Percentiles rank a stretch among this genome's conserved stretches.
These are phyloP conservation scores for Gryllus longicercus DNA, from an alignment of 2,888 invertebrate species.

Conservation along the genomic window DNA sequence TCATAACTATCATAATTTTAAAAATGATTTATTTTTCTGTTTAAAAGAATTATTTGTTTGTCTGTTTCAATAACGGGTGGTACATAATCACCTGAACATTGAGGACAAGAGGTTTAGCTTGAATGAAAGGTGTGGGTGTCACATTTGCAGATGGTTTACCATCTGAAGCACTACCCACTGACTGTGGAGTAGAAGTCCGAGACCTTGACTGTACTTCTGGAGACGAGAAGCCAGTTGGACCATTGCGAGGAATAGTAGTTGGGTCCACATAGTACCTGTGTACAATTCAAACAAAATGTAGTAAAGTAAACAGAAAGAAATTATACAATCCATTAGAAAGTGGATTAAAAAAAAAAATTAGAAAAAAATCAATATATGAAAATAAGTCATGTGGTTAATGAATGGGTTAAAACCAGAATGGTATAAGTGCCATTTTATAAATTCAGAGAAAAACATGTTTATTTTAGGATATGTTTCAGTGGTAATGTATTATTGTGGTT, in stretches of 20 bases:
- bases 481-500: too few relatives aligned
- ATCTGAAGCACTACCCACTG: constrained; percentile 40
- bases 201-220: constrained; percentile 45
- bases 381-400: too few relatives aligned
- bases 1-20: too few relatives aligned
- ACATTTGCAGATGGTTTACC: constrained; percentile 47
- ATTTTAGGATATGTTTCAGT: too few relatives aligned
- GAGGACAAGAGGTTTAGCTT: constrained; percentile 32
- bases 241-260: constrained; percentile 46
- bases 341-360: neutral
- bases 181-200: constrained; percentile 40
- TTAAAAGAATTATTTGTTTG: too few relatives aligned
- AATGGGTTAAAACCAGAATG: too few relatives aligned
- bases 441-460: too few relatives aligned
- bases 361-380: too few relatives aligned
- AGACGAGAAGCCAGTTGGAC: constrained; percentile 43
- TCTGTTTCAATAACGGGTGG: too few relatives aligned
- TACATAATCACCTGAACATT: constrained; percentile 29
- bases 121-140: constrained; percentile 41
- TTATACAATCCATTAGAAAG: neutral
- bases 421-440: too few relatives aligned
- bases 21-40: too few relatives aligned
- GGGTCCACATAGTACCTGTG: constrained; percentile 52
- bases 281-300: neutral
- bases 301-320: neutral